Percentiles rank a stretch among this genome's conserved stretches.
Conservation (phyloP, 2,888 invertebrate species). For the Drosophila neutralis region DNA sequence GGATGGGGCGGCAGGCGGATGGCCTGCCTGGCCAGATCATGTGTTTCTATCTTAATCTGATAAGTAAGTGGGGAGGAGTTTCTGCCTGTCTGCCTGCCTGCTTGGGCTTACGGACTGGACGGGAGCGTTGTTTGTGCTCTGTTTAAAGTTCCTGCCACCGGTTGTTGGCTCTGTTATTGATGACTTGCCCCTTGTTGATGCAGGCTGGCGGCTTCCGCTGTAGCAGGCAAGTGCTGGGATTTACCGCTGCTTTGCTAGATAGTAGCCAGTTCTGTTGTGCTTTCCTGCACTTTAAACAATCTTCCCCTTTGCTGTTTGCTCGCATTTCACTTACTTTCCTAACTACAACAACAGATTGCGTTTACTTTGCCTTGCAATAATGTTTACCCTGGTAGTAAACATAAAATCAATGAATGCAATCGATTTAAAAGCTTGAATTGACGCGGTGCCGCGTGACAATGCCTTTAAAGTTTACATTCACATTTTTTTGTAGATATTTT, state of each 20-base stretch:
- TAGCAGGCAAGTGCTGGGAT: slow-evolving; percentile 58
- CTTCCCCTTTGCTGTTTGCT: slow-evolving; percentile 4
- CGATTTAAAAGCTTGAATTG: slow-evolving; percentile 53
- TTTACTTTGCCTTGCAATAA: slow-evolving; percentile 38
- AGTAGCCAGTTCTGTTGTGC: slow-evolving; percentile 44
- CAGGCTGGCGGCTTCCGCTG: slow-evolving; percentile 45
- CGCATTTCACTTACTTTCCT: slow-evolving; percentile 9
- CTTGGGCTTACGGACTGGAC: slow-evolving; percentile 17
- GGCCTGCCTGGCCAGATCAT: slow-evolving; percentile 51
- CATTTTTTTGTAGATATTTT: neutral
- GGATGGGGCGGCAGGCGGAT: slow-evolving; percentile 7
- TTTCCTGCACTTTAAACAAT: slow-evolving; percentile 54
- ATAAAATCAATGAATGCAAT: slow-evolving; percentile 59
- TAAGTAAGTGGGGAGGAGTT: slow-evolving; percentile 53
- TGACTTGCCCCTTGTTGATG: slow-evolving; percentile 48
- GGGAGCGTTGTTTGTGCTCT: slow-evolving; percentile 42
- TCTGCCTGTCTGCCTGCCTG: slow-evolving; percentile 6
- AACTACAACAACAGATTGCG: slow-evolving; percentile 57
- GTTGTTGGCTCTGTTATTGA: slow-evolving; percentile 63
- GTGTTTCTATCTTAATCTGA: slow-evolving; percentile 74
- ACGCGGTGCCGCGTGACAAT: neutral
- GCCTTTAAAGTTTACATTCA: neutral
- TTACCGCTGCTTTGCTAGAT: slow-evolving; percentile 55
- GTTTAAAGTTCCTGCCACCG: slow-evolving; percentile 56
- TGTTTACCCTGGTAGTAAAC: slow-evolving; percentile 46